Evolutionary conservation across 2,888 invertebrate species (phyloP), one percentile per base, ranked within the genome.

Genomic region (Heliconius erato): DNA sequence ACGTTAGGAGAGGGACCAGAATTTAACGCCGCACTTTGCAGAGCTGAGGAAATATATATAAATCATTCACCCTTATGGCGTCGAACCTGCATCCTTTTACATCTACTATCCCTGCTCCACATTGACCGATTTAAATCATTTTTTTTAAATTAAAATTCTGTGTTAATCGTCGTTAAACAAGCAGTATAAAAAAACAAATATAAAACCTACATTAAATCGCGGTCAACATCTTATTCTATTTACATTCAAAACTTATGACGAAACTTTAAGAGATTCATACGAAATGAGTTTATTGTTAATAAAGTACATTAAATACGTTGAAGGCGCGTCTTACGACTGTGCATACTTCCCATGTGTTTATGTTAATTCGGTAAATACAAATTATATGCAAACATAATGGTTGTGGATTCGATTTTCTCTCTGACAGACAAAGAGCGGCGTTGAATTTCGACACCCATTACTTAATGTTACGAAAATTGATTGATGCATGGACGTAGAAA

Each of bases 251-350:
- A 59, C 14, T 59, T 14, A 63, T 32, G 74, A 54, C 23, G 59
- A 76, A 76, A 76, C 35, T n/a, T 76, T 35, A 63, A 76, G 23
- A 59, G 54, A 59, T 59, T 68, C 59, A 74, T 59, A 80, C 74
- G 35, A 69, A 80, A 69, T 54, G 26, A 54, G 23, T 76, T 80
- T 44, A 76, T 81, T 81, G 63, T 44, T 74, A 59, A 76, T 72
- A 82, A 82, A 67, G 49, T 76, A 35, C 16, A 44, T 72, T 26
- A 72, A 72, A 26, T 44, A 72, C 49, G 72, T 16, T 72, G 5
- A 76, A 76, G 76, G 76, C 59, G 59, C 35, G 76, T 16, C 74
- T 16, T 28, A 49, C 44, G 7, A 72, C 26, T 72, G 44, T 16
- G 16, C 23, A n/a, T 72, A 44, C 44, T 44, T 71, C 72, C 72